Percentiles rank a stretch among this genome's conserved stretches.
These are phyloP conservation scores for Pilophorus perplexus DNA, from an alignment of 2,888 invertebrate genomes.

Conservation along the genomic window DNA sequence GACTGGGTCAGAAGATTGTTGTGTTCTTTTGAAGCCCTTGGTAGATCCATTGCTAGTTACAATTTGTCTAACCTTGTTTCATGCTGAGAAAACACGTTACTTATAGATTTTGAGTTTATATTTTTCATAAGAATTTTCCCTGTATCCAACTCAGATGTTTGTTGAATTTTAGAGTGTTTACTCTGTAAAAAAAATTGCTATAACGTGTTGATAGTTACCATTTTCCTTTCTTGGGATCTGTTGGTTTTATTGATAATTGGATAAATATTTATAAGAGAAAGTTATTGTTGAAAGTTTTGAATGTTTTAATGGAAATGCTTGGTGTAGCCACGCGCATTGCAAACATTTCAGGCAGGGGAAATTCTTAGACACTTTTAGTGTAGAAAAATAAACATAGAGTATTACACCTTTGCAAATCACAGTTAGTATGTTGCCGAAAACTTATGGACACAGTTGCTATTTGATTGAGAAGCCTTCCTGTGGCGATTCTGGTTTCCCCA, in stretches of 20 bases:
- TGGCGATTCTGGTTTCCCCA: too few relatives aligned
- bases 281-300: slow-evolving; percentile 27
- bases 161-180: slow-evolving; percentile 11
- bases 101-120: not conserved
- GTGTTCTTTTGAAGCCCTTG: too few relatives aligned
- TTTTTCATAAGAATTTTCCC: slow-evolving; percentile 27
- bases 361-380: slow-evolving; percentile 37
- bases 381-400: not conserved
- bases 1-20: not conserved
- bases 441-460: slow-evolving; percentile 29
- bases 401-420: slow-evolving; percentile 26
- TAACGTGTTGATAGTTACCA: slow-evolving; percentile 18
- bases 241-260: slow-evolving; percentile 16
- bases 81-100: not conserved
- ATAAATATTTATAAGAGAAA: slow-evolving; percentile 28
- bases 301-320: slow-evolving; percentile 30
- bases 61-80: too few relatives aligned
- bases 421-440: slow-evolving; percentile 30
- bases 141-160: slow-evolving; percentile 9
- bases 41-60: too few relatives aligned
- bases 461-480: too few relatives aligned
- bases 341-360: slow-evolving; percentile 30
- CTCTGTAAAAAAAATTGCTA: not conserved
- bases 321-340: slow-evolving; percentile 8
- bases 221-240: slow-evolving; percentile 21